Conservation (phyloP, 2,888 invertebrate genomes). For the Drosophila paramelanica region DNA sequence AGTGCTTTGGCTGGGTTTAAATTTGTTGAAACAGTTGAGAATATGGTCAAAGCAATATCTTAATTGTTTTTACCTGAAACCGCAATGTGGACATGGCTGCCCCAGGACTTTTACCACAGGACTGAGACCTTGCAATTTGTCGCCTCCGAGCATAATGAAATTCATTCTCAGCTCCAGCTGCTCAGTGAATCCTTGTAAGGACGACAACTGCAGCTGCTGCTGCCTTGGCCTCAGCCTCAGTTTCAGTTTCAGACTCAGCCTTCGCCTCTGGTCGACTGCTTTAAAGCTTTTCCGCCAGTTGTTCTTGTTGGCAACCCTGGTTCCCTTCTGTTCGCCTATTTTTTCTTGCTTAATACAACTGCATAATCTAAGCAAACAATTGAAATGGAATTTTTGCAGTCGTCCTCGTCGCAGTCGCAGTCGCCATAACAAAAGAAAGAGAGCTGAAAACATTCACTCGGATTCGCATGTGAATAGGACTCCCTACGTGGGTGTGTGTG, state of each 20-base stretch:
- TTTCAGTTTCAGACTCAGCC: slow-evolving; percentile 19
- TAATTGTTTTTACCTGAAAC: slow-evolving; percentile 34
- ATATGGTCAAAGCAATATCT: slow-evolving; percentile 25
- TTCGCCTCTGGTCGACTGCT: slow-evolving; percentile 7
- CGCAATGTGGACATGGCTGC: neutral
- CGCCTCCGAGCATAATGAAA: slow-evolving; percentile 27
- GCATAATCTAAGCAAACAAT: slow-evolving; percentile 83
- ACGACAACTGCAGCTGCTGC: neutral
- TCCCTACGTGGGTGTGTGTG: slow-evolving; percentile 33
- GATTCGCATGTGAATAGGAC: slow-evolving; percentile 43
- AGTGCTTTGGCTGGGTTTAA: neutral
- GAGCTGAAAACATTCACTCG: slow-evolving; percentile 14
- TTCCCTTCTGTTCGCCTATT: slow-evolving; percentile 18
- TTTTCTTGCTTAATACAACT: slow-evolving; percentile 72
- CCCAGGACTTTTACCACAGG: slow-evolving; percentile 8
- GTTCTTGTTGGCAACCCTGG: slow-evolving; percentile 12
- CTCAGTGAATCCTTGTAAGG: neutral
- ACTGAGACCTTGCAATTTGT: slow-evolving; percentile 33
- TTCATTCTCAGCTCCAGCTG: slow-evolving; percentile 11
- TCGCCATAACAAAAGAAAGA: slow-evolving; percentile 57
- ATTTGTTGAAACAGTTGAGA: neutral
- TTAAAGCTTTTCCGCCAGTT: slow-evolving; percentile 22
- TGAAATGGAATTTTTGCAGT: slow-evolving; percentile 79
- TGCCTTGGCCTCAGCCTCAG: slow-evolving; percentile 32
- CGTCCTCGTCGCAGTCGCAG: slow-evolving; percentile 28